Base-by-base conservation (phyloP, 2,113 vertebrate species). In the Pseudorectes ferrugineus region DNA sequence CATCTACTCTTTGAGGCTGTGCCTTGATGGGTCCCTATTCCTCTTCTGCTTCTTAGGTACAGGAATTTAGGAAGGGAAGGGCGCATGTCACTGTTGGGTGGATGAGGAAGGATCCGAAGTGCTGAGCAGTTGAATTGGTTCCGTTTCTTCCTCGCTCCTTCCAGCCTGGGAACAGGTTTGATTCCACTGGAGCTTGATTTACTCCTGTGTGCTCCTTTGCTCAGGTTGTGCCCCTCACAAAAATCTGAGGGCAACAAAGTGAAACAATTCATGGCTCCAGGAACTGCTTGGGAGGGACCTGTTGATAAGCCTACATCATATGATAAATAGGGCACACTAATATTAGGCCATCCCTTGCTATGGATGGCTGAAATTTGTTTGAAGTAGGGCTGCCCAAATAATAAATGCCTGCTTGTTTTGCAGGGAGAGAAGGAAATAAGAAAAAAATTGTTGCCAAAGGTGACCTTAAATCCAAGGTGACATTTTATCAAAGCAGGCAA, bases 301-400 rank as follows among this genome's bases (percentile, higher is more conserved):
- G n/a, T 31, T 62, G 35, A 28, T 17, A 67, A 52, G 19, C 24
- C 6, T 2, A 48, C 5, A 11, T 5, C 1, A 6, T 19, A 40
- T 20, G 49, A 21, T 55, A 48, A 57, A 57, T 3, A 51, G 13
- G 22, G 35, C 14, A 31, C 13, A 0, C 14, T 21, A 36, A n/a
- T 20, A 42, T 4, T 29, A 45, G 33, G 25, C 33, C 10, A 28
- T 65, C 11, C 28, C 46, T 87, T 0, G 0, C 16, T 33, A n/a
- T 4, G 18, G 10, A 51, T 36, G 26, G 38, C 7, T 0, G 1
- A 83, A 51, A 51, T 68, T 21, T 9, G 5, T 51, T 68, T 76
- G 6, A 81, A 28, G 26, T 42, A 88, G 42, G 31, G 42, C 55
- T 70, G 31, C 35, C 6, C 16, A 55, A 63, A 61, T 15, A 78